Evolutionary conservation across 2,888 invertebrate genomes (phyloP), one percentile per base, ranked within the genome.

Genomic region (Melanostoma scalare): DNA sequence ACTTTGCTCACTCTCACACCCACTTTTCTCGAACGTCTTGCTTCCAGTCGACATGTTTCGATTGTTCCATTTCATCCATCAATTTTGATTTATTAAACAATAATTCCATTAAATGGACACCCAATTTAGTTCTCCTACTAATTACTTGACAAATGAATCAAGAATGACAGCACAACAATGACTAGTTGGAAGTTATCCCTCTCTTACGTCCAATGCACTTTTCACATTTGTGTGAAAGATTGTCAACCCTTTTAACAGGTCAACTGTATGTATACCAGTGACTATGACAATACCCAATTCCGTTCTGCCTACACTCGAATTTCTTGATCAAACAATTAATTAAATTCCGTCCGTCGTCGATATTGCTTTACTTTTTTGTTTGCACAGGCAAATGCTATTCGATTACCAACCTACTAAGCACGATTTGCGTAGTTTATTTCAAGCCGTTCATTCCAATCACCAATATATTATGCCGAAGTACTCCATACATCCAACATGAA

Each of bases 281-380:
- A 55, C 55, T 56, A 56, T 58, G 31, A 30, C 42, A 58, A 42
- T 20, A 4, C 4, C 1, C 2, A 58, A 42, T 44, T 56, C 30
- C 8, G 9, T 31, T 8, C 20, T 9, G 10, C 10, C 3, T 8
- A 6, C 8, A 53, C 3, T 46, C 35, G 46, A 60, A 60, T 60
- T 60, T 46, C 61, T 35, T 44, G n/a, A 61, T 4, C 20, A 61
- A 61, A 63, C 48, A 63, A 63, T 63, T 63, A 63, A 63, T 63
- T 63, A 63, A 63, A 63, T 63, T 46, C 61, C 61, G 5, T 30
- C 4, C 38, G n/a, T 48, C 6, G 9, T n/a, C 20, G 20, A 20
- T 20, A 6, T 63, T 36, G 30, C 20, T 8, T 46, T 36, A 48
- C 6, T 30, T 61, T 61, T 61, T 6, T 20, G 48, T 63, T 63